Conservation (phyloP, 2,113 vertebrate genomes). For the Limanda limanda region DNA sequence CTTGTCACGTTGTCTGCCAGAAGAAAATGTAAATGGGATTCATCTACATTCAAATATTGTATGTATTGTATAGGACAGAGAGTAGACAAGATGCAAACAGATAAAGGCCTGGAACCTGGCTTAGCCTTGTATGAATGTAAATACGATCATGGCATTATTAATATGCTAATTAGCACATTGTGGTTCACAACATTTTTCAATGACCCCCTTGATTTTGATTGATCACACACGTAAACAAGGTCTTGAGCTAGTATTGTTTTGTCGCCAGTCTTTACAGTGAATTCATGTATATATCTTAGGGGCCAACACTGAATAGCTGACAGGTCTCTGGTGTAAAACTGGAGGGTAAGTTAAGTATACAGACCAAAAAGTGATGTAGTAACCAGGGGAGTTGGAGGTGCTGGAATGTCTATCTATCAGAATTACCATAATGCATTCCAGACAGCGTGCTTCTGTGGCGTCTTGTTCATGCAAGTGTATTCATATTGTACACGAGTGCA, state of each 20-base stretch:
- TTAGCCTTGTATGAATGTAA: neutral
- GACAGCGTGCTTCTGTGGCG: constrained; percentile 26
- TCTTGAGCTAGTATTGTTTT: neutral
- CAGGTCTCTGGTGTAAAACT: neutral
- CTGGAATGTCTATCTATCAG: constrained; percentile 53
- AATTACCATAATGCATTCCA: constrained; percentile 65
- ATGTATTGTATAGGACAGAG: no score
- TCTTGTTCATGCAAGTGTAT: constrained; percentile 9
- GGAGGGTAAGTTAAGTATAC: neutral
- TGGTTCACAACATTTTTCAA: neutral
- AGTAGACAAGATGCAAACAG: no score
- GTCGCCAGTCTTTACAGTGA: neutral
- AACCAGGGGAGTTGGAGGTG: neutral
- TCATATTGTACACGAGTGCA: constrained; percentile 6
- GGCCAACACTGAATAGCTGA: neutral
- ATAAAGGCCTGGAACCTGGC: no score
- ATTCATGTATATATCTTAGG: no score
- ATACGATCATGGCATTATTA: neutral
- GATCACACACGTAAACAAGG: neutral
- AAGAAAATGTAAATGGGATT: no score
- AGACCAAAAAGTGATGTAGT: neutral
- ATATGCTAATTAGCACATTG: neutral
- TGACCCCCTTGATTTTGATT: constrained; percentile 4
- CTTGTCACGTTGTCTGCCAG: neutral
- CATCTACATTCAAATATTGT: no score